These are phyloP conservation scores for Melitaea cinxia DNA, from an alignment of 1,140 invertebrate genomes.

Conservation along the genomic window DNA sequence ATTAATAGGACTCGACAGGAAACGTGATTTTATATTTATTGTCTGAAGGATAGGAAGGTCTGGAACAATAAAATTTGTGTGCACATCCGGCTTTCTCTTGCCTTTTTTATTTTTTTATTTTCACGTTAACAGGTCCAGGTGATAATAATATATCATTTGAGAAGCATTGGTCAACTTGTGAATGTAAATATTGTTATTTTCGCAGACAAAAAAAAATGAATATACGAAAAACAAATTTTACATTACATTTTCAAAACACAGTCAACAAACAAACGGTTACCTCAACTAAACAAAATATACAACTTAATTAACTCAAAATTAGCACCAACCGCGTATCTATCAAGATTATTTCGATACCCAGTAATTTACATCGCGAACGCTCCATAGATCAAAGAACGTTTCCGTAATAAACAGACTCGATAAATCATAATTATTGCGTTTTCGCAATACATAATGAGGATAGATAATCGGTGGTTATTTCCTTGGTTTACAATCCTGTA, in stretches of 20 bases:
- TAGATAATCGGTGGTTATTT: conserved; percentile 35
- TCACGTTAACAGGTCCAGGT: too few relatives aligned
- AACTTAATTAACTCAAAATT: not conserved
- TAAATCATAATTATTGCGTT: conserved; percentile 37
- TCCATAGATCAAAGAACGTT: conserved; percentile 25
- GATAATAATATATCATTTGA: too few relatives aligned
- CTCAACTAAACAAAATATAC: not conserved
- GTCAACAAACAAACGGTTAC: not conserved
- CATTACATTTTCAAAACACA: not conserved
- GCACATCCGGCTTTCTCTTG: too few relatives aligned
- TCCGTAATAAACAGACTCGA: conserved; percentile 27
- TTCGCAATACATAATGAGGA: conserved; percentile 35
- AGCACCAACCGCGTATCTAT: not conserved
- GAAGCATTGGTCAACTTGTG: too few relatives aligned
- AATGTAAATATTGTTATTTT: too few relatives aligned
- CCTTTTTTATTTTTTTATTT: too few relatives aligned
- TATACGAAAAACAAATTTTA: too few relatives aligned
- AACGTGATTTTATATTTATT: too few relatives aligned
- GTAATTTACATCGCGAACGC: conserved; percentile 10
- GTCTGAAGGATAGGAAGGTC: too few relatives aligned
- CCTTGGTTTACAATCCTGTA: conserved; percentile 25
- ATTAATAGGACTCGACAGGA: too few relatives aligned
- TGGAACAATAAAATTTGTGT: too few relatives aligned
- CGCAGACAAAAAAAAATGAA: too few relatives aligned
- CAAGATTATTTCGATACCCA: conserved; percentile 11